Evolutionary conservation across 2,888 invertebrate species (phyloP).

Genomic region (Pandemis heparana): DNA sequence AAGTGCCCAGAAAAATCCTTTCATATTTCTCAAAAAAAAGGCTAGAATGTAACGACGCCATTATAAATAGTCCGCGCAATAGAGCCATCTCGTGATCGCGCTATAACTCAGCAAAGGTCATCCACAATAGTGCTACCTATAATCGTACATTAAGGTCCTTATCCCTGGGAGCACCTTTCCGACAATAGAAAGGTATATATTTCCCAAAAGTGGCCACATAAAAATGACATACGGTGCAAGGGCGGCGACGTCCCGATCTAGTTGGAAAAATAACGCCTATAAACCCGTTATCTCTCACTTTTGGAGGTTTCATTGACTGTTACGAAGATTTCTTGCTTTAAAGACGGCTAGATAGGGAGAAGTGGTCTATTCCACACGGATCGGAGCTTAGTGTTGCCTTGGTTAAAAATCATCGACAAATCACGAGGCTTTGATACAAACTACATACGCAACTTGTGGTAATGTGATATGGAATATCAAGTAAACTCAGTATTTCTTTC

Average conservation of each 20-base stretch:
- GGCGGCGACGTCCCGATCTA: conserved; percentile 57
- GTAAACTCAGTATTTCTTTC: background rate
- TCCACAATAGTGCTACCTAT: conserved; percentile 85
- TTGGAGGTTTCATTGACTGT: conserved; percentile 42
- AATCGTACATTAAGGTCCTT: conserved; percentile 85
- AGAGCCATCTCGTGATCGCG: conserved; percentile 74
- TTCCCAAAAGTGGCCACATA: conserved; percentile 84
- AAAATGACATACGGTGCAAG: conserved; percentile 81
- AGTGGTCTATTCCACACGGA: background rate
- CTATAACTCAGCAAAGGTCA: conserved; percentile 83
- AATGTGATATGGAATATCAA: background rate
- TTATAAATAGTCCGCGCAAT: conserved; percentile 65
- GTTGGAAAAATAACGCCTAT: conserved; percentile 53
- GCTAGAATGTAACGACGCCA: conserved; percentile 36
- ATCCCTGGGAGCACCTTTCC: conserved; percentile 82
- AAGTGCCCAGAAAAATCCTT: background rate
- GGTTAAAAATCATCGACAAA: background rate
- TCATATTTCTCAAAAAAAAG: conserved; percentile 21
- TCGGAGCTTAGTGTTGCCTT: background rate
- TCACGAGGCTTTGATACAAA: background rate
- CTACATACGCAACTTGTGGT: background rate
- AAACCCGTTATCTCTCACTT: conserved; percentile 43
- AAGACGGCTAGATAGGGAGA: background rate
- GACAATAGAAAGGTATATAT: conserved; percentile 85
- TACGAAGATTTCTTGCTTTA: conserved; percentile 35